Evolutionary conservation across 2,113 vertebrate species (phyloP).

Genomic region (Carassius auratus): DNA sequence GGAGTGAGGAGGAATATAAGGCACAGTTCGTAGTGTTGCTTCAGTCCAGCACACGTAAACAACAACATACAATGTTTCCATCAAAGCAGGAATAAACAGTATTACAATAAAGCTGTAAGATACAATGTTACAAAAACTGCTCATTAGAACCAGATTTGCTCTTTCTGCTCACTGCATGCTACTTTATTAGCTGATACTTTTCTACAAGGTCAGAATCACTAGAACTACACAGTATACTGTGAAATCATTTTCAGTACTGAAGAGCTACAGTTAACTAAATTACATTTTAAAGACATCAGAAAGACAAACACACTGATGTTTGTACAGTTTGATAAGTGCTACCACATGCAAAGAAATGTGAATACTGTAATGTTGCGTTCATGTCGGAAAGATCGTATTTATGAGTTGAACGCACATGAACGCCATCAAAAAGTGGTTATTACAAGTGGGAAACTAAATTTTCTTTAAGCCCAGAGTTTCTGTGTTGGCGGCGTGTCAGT

Average conservation of each 20-base stretch:
- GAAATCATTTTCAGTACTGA: background rate
- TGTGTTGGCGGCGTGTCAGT: no score
- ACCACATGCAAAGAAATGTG: no score
- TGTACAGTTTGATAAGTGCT: background rate
- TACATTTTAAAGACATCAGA: background rate
- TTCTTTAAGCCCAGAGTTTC: no score
- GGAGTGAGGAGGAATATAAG: background rate
- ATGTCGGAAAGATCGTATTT: no score
- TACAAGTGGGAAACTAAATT: no score
- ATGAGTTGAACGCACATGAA: no score
- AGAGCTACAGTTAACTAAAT: background rate
- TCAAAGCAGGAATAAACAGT: background rate
- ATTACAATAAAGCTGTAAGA: background rate
- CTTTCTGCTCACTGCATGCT: background rate
- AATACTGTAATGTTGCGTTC: no score
- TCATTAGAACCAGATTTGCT: background rate
- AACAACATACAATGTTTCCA: background rate
- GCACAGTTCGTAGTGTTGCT: background rate
- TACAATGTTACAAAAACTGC: background rate
- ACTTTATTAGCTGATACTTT: background rate
- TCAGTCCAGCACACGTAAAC: background rate
- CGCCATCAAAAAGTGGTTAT: no score
- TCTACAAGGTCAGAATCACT: background rate
- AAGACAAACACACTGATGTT: background rate
- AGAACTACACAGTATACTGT: background rate